Base-by-base conservation (phyloP, 2,797 vertebrate species). In the Hybognathus amarus region DNA sequence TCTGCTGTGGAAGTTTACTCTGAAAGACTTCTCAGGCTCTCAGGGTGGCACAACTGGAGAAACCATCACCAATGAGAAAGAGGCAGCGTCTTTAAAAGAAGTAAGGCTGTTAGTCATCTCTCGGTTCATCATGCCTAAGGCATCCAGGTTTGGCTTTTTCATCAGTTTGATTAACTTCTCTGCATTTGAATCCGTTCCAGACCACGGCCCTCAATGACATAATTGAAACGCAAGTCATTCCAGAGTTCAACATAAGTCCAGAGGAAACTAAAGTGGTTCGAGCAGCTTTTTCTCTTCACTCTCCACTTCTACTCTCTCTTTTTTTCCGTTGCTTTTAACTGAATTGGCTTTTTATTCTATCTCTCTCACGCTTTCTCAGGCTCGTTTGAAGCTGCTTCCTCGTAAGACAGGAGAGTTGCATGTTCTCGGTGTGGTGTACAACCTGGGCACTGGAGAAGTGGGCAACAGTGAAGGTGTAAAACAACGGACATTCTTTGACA, bases 241-340 rank as follows among this genome's bases (percentile, higher is more conserved):
- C 90, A 85, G 97, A 99, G 88, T 99, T 99, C 91, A 89, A 92
- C 79, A 90, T 99, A 90, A 95, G 94, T 85, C 94, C 94, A 66
- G 97, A 98, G 90, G 98, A 99, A 91, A 97, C 96, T 59, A 99
- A 97, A 97, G 91, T 94, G 95, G 98, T 99, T 93, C 93, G 94
- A 91, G 80, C 5, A 47, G 61, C 63, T 27, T 54, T 6, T 47
- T 61, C 33, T 76, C 59, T 22, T 30, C 30, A 2, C 6, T 38
- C 13, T n/a, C 2, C 1, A 17, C 5, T 38, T 75, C 17, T 10
- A n/a, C 10, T 59, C 5, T 63, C 0, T 71, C 36, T 50, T 61
- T 30, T 13, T 42, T 45, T 18, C 2, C 13, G 1, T 20, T 24
- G 1, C 42, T 63, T 27, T 27, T 15, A 40, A 12, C 10, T 77